Percentiles rank a stretch among this genome's conserved stretches.
Evolutionary conservation across 2,113 vertebrate species (phyloP).

Genomic region (Aldabrachelys gigantea): DNA sequence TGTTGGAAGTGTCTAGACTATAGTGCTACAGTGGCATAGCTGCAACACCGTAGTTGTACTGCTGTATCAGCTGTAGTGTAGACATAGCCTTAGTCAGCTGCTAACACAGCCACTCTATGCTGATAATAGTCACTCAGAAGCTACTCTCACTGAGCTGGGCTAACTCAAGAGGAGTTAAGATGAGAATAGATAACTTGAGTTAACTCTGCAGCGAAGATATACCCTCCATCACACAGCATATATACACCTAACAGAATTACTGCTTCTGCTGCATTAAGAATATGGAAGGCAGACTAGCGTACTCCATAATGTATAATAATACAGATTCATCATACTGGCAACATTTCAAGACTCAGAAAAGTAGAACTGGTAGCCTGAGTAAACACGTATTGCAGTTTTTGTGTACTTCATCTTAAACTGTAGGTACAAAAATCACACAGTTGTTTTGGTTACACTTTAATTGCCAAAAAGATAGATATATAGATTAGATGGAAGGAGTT

Average conservation of each 20-base stretch:
- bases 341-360: not conserved
- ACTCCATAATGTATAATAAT: not conserved
- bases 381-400: not conserved
- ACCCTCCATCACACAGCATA: not conserved
- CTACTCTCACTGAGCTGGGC: no score
- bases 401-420: not conserved
- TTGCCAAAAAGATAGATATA: not conserved
- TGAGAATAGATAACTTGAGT: not conserved
- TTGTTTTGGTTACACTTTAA: not conserved
- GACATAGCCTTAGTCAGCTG: not conserved
- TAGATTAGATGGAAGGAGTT: not conserved
- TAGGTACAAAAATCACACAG: not conserved
- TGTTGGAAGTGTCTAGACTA: not conserved
- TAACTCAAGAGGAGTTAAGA: not conserved
- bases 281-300: not conserved
- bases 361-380: not conserved
- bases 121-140: not conserved
- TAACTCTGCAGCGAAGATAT: not conserved
- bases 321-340: rapidly evolving
- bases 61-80: not conserved
- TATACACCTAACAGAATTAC: not conserved
- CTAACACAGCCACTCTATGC: not conserved
- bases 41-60: not conserved
- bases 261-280: not conserved
- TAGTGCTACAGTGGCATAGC: not conserved